Evolutionary conservation across 2,888 invertebrate species (phyloP).

Genomic region (Melipona bicolor): DNA sequence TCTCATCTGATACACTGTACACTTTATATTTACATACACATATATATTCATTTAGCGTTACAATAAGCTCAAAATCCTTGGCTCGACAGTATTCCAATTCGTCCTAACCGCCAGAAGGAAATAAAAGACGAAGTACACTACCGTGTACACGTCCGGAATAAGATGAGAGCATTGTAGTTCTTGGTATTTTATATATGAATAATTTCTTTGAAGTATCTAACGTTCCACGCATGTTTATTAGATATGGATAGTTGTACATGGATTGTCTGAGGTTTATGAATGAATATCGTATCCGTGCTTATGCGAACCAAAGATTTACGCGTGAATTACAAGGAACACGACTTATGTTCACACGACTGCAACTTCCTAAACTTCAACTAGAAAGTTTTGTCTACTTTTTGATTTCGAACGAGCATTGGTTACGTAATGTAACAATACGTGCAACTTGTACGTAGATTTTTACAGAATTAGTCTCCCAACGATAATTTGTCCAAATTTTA

Average conservation of each 20-base stretch:
- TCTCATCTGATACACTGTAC: neutral
- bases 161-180: neutral
- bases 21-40: neutral
- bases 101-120: neutral
- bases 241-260: neutral
- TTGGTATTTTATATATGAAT: neutral
- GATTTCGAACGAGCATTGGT: neutral
- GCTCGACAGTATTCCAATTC: slow-evolving; percentile 11
- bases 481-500: neutral
- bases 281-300: neutral
- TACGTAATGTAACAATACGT: neutral
- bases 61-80: neutral
- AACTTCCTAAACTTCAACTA: neutral
- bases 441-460: neutral
- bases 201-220: slow-evolving; percentile 18
- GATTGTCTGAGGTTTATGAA: neutral
- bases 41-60: neutral
- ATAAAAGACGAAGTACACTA: neutral
- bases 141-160: slow-evolving; percentile 10
- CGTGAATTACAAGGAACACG: neutral
- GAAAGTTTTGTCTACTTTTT: neutral
- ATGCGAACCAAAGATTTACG: too few relatives aligned
- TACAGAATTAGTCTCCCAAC: neutral
- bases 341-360: neutral
- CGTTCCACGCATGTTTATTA: slow-evolving; percentile 20